phyloP scores from a whole-genome alignment of 2,888 invertebrate species.

The Notocelia uddmanniana region DNA sequence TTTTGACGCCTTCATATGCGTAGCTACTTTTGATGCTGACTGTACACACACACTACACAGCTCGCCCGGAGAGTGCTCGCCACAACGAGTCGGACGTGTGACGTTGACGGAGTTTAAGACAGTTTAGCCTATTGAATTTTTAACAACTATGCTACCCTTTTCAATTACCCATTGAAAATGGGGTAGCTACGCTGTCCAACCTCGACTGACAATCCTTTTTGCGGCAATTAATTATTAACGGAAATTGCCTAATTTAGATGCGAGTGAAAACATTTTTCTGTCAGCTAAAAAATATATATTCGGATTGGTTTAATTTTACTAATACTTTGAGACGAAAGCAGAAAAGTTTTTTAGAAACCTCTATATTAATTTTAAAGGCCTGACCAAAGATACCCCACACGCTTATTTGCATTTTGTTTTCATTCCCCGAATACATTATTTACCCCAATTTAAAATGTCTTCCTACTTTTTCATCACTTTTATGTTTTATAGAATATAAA shows the following conservation, averaged over 20 bases:
- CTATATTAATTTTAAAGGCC: too few relatives aligned
- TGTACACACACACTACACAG: background rate
- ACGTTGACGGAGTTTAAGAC: conserved; percentile 66
- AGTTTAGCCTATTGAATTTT: conserved; percentile 75
- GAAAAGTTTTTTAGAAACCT: too few relatives aligned
- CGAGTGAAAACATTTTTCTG: conserved; percentile 66
- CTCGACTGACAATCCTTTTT: conserved; percentile 84
- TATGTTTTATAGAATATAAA: too few relatives aligned
- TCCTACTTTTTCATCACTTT: too few relatives aligned
- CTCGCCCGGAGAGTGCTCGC: conserved; percentile 46
- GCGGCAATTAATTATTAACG: conserved; percentile 80
- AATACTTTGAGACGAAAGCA: background rate
- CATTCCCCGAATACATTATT: too few relatives aligned
- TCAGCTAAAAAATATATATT: conserved; percentile 16
- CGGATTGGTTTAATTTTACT: background rate
- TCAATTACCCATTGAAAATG: conserved; percentile 83
- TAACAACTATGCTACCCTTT: conserved; percentile 79
- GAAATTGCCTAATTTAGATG: conserved; percentile 82
- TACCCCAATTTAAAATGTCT: too few relatives aligned
- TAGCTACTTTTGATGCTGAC: too few relatives aligned
- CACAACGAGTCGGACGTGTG: conserved; percentile 57
- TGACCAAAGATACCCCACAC: too few relatives aligned
- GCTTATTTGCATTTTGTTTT: too few relatives aligned
- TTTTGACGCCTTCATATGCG: too few relatives aligned
- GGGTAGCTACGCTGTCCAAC: conserved; percentile 80